Evolutionary conservation across 2,113 vertebrate genomes (phyloP).

Genomic region (Apteryx mantelli): DNA sequence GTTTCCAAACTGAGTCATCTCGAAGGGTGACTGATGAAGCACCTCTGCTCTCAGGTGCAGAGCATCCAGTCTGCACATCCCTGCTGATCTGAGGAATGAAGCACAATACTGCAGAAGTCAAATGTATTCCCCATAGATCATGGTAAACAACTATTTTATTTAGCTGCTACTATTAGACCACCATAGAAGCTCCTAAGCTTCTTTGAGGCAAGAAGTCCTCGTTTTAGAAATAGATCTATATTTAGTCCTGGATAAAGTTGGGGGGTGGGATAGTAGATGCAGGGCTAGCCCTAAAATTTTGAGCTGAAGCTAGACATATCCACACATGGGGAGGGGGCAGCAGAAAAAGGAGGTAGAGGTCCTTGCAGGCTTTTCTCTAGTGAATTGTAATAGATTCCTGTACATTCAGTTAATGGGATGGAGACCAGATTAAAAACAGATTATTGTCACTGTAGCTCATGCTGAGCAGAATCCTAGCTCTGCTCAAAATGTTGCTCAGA

Average conservation of each 20-base stretch:
- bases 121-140: background rate
- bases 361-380: background rate
- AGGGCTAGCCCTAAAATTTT: background rate
- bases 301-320: background rate
- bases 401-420: background rate
- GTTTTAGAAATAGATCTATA: background rate
- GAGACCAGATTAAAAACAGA: slow-evolving; percentile 3
- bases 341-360: background rate
- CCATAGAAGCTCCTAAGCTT: background rate
- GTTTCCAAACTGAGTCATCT: background rate
- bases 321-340: background rate
- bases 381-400: background rate
- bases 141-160: background rate
- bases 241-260: background rate
- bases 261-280: background rate
- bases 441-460: background rate
- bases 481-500: slow-evolving; percentile 4
- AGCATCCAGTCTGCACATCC: background rate
- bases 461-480: background rate
- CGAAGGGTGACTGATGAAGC: background rate
- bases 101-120: accelerated
- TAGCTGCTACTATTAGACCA: background rate
- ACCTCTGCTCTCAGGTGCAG: background rate
- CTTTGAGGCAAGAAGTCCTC: background rate
- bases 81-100: background rate